Conservation (phyloP, 2,113 vertebrate species). For the Mobula hypostoma region DNA sequence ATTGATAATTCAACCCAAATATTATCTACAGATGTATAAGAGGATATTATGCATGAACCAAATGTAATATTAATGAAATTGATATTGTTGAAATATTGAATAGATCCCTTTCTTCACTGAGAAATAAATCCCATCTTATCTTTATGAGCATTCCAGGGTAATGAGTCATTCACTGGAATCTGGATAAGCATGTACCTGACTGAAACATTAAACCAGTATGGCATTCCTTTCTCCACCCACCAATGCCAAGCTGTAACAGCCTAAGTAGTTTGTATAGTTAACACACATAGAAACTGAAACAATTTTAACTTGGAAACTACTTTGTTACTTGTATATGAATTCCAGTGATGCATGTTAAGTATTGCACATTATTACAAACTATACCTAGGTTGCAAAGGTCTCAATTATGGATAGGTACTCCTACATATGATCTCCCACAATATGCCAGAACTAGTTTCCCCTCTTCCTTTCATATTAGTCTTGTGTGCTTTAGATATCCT, state of each 20-base stretch:
- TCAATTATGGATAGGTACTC: too few relatives aligned
- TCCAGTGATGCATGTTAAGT: too few relatives aligned
- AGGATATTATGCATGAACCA: background rate
- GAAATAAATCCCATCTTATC: background rate
- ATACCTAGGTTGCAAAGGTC: too few relatives aligned
- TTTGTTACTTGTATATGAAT: background rate
- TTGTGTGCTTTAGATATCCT: too few relatives aligned
- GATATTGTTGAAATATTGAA: background rate
- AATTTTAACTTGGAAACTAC: background rate
- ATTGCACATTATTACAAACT: too few relatives aligned
- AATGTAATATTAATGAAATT: background rate
- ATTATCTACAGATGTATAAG: background rate
- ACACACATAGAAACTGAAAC: background rate
- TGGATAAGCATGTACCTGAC: slow-evolving; percentile 19
- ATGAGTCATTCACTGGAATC: slow-evolving; percentile 21
- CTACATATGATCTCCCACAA: too few relatives aligned
- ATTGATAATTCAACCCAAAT: background rate
- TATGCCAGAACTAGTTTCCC: too few relatives aligned
- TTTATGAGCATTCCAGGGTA: slow-evolving; percentile 1
- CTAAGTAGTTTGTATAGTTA: background rate
- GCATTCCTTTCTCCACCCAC: slow-evolving; percentile 1
- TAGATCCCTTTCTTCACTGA: background rate
- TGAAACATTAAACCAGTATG: background rate
- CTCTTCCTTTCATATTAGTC: too few relatives aligned
- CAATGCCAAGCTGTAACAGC: background rate